A percentile compares a stretch with the other conserved stretches of the same genome.
Evolutionary conservation across 2,797 vertebrate genomes (phyloP).

Genomic region (Parotocinclus haroldoi): DNA sequence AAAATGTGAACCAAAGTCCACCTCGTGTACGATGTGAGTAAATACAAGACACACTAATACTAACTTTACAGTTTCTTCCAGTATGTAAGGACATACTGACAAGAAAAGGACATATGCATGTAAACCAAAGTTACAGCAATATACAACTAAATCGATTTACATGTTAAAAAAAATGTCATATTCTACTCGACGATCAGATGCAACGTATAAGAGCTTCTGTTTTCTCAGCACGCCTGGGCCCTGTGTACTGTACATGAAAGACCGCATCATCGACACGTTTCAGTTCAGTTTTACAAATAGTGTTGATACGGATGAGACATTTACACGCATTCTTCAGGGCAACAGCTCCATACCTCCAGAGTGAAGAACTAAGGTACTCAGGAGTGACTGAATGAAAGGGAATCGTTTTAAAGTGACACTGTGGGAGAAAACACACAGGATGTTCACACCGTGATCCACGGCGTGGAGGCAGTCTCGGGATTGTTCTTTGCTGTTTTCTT

Average conservation of each 20-base stretch:
- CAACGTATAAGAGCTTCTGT: slow-evolving; percentile 39
- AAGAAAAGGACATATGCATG: slow-evolving; percentile 52
- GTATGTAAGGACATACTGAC: slow-evolving; percentile 41
- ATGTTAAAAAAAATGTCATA: slow-evolving; percentile 59
- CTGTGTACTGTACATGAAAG: slow-evolving; percentile 36
- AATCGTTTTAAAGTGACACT: slow-evolving; percentile 59
- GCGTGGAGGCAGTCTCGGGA: slow-evolving; percentile 48
- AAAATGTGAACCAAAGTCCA: slow-evolving; percentile 45
- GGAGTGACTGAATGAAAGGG: slow-evolving; percentile 10
- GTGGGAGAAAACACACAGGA: slow-evolving; percentile 24
- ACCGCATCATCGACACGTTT: slow-evolving; percentile 36
- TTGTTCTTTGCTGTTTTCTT: slow-evolving; percentile 62
- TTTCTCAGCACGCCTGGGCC: slow-evolving; percentile 32
- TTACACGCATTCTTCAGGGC: slow-evolving; percentile 8
- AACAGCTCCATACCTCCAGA: neutral
- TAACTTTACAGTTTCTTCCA: slow-evolving; percentile 44
- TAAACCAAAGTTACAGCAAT: slow-evolving; percentile 63
- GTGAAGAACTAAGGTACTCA: neutral
- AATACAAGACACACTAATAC: slow-evolving; percentile 51
- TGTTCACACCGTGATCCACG: too few relatives aligned
- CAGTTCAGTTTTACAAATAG: slow-evolving; percentile 7
- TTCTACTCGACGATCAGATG: slow-evolving; percentile 54
- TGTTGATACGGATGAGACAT: slow-evolving; percentile 17
- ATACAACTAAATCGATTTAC: slow-evolving; percentile 69
- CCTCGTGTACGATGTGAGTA: slow-evolving; percentile 62